These are phyloP conservation scores for Scaptodrosophila lebanonensis DNA, from an alignment of 1,140 invertebrate genomes.

Conservation along the genomic window DNA sequence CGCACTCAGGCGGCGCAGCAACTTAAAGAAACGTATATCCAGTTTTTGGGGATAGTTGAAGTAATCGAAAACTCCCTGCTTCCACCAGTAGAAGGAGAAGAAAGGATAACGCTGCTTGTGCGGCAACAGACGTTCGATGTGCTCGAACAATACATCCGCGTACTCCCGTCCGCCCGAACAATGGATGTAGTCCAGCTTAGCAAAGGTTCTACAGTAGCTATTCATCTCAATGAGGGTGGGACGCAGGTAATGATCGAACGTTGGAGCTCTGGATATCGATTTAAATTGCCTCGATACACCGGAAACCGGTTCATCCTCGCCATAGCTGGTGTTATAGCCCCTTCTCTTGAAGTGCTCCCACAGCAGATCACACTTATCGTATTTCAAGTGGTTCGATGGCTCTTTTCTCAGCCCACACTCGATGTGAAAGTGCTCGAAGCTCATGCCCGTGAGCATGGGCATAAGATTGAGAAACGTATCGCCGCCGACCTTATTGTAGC, in stretches of 20 bases:
- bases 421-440: background rate
- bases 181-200: constrained; percentile 40
- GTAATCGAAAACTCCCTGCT: constrained; percentile 11
- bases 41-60: constrained; percentile 26
- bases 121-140: constrained; percentile 84
- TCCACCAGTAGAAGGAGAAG: constrained; percentile 37
- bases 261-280: constrained; percentile 84
- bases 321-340: constrained; percentile 86
- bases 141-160: constrained; percentile 73
- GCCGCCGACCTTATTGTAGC: constrained; percentile 20
- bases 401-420: background rate
- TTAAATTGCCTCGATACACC: constrained; percentile 87
- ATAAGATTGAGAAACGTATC: constrained; percentile 23
- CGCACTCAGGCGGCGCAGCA: background rate
- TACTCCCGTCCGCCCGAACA: constrained; percentile 78
- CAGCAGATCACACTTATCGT: constrained; percentile 85
- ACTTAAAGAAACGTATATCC: constrained; percentile 2
- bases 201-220: constrained; percentile 61
- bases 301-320: constrained; percentile 85
- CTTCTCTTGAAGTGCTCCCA: constrained; percentile 85
- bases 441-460: constrained; percentile 16
- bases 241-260: constrained; percentile 88
- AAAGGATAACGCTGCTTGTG: constrained; percentile 26
- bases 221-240: constrained; percentile 83
- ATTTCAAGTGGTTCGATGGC: constrained; percentile 44